Evolutionary conservation across 1,140 invertebrate genomes (phyloP).

Genomic region (Choristoneura fumiferana): DNA sequence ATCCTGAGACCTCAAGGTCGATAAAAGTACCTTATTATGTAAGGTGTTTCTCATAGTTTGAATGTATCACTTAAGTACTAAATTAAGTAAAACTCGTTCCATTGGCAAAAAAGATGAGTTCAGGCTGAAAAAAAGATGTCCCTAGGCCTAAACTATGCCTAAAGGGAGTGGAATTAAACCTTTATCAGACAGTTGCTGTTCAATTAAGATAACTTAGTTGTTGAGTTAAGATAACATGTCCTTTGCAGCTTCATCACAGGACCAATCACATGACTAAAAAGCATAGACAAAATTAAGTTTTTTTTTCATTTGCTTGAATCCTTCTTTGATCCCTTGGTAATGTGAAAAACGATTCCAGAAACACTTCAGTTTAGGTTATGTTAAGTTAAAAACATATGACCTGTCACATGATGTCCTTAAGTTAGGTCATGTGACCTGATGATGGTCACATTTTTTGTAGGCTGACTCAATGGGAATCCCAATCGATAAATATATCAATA

Average conservation of each 20-base stretch:
- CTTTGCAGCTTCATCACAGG: neutral
- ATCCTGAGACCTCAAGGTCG: no score
- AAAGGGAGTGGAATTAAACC: no score
- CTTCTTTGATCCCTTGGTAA: neutral
- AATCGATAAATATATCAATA: no score
- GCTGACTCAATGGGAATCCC: no score
- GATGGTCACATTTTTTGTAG: neutral
- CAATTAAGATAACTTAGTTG: neutral
- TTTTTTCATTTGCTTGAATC: neutral
- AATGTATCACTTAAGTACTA: no score
- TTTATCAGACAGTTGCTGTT: neutral
- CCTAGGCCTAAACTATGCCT: no score
- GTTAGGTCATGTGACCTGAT: conserved; percentile 12
- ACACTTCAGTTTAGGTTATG: neutral
- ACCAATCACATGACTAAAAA: neutral
- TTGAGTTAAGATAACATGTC: neutral
- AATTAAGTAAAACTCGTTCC: no score
- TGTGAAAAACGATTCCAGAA: neutral
- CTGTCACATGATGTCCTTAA: conserved; percentile 16
- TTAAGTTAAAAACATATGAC: conserved; percentile 9
- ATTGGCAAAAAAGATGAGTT: no score
- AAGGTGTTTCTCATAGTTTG: no score
- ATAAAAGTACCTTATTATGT: no score
- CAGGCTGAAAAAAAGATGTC: no score
- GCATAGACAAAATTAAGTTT: neutral